These are phyloP conservation scores for Phalanger gymnotis DNA, from an alignment of 2,797 vertebrate species.

Conservation along the genomic window DNA sequence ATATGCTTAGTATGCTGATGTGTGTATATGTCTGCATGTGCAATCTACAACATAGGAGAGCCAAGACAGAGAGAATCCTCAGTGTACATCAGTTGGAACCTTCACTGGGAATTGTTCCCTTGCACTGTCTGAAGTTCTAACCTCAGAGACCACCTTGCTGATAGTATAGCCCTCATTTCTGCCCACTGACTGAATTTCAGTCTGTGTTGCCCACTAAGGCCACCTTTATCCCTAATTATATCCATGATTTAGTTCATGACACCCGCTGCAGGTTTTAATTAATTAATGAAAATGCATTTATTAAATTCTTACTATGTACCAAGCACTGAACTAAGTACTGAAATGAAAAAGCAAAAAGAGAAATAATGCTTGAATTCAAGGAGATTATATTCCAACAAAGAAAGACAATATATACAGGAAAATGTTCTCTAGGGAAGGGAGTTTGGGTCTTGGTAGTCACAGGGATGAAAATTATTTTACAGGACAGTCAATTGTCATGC, in stretches of 20 bases:
- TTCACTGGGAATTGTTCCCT: not conserved
- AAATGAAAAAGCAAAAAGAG: not conserved
- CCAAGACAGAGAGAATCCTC: not conserved
- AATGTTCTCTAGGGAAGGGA: not conserved
- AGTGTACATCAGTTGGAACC: not conserved
- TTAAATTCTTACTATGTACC: not conserved
- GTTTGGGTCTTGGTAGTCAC: not conserved
- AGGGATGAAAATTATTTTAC: not conserved
- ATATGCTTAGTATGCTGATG: not conserved
- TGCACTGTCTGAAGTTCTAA: not conserved
- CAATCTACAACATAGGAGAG: not conserved
- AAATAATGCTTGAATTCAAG: not conserved
- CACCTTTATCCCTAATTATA: not conserved
- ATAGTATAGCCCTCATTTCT: not conserved
- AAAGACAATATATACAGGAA: not conserved
- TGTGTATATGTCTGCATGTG: not conserved
- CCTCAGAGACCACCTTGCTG: not conserved
- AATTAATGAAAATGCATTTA: not conserved
- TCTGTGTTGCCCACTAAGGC: not conserved
- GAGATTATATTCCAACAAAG: not conserved
- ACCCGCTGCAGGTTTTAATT: not conserved
- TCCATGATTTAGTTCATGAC: not conserved
- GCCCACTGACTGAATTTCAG: not conserved
- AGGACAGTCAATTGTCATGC: not conserved
- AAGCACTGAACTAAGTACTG: not conserved